Conservation (phyloP, 2,888 invertebrate genomes). For the Eupithecia abbreviata region DNA sequence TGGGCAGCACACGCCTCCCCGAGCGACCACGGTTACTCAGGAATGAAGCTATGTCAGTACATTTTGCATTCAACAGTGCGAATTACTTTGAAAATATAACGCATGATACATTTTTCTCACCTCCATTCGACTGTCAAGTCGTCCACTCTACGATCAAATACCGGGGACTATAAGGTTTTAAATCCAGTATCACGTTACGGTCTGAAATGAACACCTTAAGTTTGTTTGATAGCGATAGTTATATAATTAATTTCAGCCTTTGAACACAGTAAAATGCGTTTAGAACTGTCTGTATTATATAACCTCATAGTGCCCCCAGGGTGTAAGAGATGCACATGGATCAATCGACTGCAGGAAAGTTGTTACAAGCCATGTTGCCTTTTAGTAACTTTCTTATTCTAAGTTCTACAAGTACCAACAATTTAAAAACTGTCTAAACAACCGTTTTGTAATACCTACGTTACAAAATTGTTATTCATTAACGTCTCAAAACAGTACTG, state of each 20-base stretch:
- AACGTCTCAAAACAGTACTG: neutral
- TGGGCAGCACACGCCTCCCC: slow-evolving; percentile 93
- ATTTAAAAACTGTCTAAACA: neutral
- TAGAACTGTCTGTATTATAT: neutral
- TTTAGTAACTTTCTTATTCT: neutral
- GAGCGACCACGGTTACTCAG: slow-evolving; percentile 93
- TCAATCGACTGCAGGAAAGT: neutral
- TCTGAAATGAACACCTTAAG: no score
- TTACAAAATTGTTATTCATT: neutral
- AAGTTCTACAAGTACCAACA: neutral
- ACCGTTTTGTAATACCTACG: neutral
- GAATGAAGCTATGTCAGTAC: slow-evolving; percentile 86
- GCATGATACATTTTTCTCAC: neutral
- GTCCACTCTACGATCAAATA: neutral
- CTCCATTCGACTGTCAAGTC: neutral
- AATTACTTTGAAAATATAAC: neutral
- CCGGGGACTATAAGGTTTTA: neutral
- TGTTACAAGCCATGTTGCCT: neutral
- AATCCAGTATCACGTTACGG: neutral
- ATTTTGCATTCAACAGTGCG: slow-evolving; percentile 24
- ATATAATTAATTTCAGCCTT: neutral
- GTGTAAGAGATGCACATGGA: neutral
- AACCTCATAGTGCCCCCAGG: neutral
- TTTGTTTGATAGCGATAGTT: neutral
- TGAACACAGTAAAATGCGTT: neutral